These are phyloP conservation scores for Trimorus sp. DNA, from an alignment of 2,888 invertebrate species.

Conservation along the genomic window DNA sequence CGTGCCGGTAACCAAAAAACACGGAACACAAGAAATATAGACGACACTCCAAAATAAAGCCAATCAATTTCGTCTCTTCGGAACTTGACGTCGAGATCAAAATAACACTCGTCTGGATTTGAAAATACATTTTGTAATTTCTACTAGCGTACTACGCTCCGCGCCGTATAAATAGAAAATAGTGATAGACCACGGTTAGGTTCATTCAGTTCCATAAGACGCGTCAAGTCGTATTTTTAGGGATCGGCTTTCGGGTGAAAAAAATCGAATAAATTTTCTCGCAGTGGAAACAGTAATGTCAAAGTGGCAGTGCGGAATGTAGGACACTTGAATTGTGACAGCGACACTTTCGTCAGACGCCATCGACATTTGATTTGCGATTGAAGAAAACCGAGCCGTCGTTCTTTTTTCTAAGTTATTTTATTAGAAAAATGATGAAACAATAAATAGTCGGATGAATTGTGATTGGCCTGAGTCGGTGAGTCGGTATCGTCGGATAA, in stretches of 20 bases:
- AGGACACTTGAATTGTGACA: slow-evolving; percentile 4
- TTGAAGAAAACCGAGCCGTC: no score
- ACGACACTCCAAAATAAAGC: no score
- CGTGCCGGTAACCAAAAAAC: no score
- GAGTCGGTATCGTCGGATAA: neutral
- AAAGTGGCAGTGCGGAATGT: slow-evolving; percentile 11
- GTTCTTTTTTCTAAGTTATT: neutral
- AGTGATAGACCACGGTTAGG: slow-evolving; percentile 36
- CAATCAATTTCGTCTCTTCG: no score
- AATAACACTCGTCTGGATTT: neutral
- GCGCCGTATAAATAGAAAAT: slow-evolving; percentile 29
- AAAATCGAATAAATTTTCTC: slow-evolving; percentile 29
- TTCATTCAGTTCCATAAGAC: slow-evolving; percentile 35
- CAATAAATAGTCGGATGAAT: slow-evolving; percentile 10
- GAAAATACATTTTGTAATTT: neutral
- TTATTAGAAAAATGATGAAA: slow-evolving; percentile 4
- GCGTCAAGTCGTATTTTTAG: slow-evolving; percentile 39
- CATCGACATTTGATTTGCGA: no score
- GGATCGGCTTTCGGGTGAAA: neutral
- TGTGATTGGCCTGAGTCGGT: neutral
- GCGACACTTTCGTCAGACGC: no score
- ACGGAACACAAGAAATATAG: no score
- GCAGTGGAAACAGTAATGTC: slow-evolving; percentile 14
- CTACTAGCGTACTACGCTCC: neutral
- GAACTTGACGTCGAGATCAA: neutral